Evolutionary conservation across 1,140 invertebrate genomes (phyloP), one percentile per base, ranked within the genome.

Genomic region (Gerris buenoi): DNA sequence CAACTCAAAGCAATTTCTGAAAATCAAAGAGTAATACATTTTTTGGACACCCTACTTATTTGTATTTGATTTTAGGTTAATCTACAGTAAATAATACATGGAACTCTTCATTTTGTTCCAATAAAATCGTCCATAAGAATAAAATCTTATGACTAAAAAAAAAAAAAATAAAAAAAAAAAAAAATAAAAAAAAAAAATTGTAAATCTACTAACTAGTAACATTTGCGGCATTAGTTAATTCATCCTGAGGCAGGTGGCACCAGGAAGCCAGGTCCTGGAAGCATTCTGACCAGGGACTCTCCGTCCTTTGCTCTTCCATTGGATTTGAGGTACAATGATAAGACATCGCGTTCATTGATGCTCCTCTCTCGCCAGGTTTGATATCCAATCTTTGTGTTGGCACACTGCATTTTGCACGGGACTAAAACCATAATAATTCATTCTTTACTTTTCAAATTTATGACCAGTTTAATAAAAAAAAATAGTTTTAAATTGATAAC

Each of bases 291-390:
- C 68, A 69, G 2, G 5, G 23, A 60, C 57, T 56, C 26, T 69
- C 68, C 28, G 46, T n/a, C 46, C 46, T 60, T 27, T 58, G 29
- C 27, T 28, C 57, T 33, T 26, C 15, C 46, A 56, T 23, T 25
- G 14, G 15, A 63, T n/a, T 25, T 23, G 27, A 26, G 5, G 27
- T 56, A 65, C 23, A 22, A 26, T 27, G n/a, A 25, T 15, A 28
- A 18, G 57, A 1, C 15, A 15, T 25, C 29, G 27, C 61, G 18
- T 25, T 27, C 46, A 23, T 14, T 2, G 25, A 15, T 28, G 27
- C 58, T 58, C 64, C 64, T 69, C 65, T 69, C 68, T 69, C 68
- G 65, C 68, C 68, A 69, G 57, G 68, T 67, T 61, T 63, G 62
- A 66, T 33, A 66, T 27, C 65, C 64, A 57, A 61, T 65, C 23